phyloP scores from a whole-genome alignment of 2,113 vertebrate genomes.

The Agelaius tricolor region DNA sequence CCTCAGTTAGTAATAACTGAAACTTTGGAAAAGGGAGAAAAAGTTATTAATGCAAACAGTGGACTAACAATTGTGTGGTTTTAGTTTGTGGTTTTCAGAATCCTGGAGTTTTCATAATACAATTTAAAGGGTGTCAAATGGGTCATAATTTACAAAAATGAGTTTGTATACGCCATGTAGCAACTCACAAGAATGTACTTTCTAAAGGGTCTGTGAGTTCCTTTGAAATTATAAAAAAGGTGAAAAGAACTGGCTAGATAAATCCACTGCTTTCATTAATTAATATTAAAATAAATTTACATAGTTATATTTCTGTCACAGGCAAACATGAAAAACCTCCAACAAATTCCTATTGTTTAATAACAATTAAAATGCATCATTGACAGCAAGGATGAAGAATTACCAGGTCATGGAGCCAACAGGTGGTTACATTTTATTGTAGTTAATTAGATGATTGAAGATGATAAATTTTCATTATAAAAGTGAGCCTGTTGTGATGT shows the following conservation, averaged over 20 bases:
- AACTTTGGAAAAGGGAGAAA: not conserved
- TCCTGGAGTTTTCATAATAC: not conserved
- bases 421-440: constrained; percentile 38
- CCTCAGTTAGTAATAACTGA: not conserved
- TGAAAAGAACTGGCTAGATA: not conserved
- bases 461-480: constrained; percentile 43
- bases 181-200: not conserved
- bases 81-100: not conserved
- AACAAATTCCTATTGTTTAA: constrained; percentile 34
- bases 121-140: not conserved
- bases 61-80: not conserved
- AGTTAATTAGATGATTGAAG: constrained; percentile 45
- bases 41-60: not conserved
- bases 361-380: constrained; percentile 36
- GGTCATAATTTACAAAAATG: not conserved
- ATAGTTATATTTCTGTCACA: not conserved
- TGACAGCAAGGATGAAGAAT: constrained; percentile 54
- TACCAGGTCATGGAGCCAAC: constrained; percentile 21
- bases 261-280: not conserved
- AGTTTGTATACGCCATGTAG: not conserved
- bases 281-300: not conserved
- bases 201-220: not conserved
- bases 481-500: constrained; percentile 1
- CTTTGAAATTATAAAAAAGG: not conserved
- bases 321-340: not conserved